Evolutionary conservation across 2,797 vertebrate genomes (phyloP).

Genomic region (Phoebastria nigripes): DNA sequence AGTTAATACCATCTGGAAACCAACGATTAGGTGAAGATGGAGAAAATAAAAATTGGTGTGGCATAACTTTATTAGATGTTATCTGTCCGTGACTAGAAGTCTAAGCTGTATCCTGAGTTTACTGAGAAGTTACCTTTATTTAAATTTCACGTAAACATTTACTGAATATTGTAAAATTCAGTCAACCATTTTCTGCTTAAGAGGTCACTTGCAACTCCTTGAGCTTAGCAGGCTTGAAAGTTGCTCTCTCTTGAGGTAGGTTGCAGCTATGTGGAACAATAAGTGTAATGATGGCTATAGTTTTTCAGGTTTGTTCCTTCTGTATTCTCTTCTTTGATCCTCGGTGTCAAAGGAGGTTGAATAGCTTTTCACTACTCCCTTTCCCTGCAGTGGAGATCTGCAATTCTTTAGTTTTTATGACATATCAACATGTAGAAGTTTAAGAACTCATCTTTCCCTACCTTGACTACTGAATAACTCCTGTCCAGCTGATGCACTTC

Average conservation of each 20-base stretch:
- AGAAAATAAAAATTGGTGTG: not conserved
- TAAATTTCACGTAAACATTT: not conserved
- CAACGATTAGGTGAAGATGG: not conserved
- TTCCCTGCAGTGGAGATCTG: not conserved
- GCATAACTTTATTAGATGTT: not conserved
- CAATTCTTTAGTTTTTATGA: not conserved
- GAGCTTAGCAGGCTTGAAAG: not conserved
- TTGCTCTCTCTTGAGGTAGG: not conserved
- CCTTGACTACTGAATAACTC: not conserved
- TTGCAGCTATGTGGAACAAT: not conserved
- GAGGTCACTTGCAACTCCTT: not conserved
- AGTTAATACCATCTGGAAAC: not conserved
- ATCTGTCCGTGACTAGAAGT: not conserved
- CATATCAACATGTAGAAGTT: not conserved
- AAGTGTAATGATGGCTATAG: not conserved
- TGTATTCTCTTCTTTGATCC: not conserved
- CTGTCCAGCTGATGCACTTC: not conserved
- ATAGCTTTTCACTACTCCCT: not conserved
- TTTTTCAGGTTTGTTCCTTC: not conserved
- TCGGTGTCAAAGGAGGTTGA: not conserved
- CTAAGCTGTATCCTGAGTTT: not conserved
- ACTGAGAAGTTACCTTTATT: not conserved
- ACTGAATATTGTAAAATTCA: not conserved
- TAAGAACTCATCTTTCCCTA: not conserved
- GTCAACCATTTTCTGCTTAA: not conserved